These are phyloP conservation scores for Sander vitreus DNA, from an alignment of 2,113 vertebrate genomes.

Conservation along the genomic window DNA sequence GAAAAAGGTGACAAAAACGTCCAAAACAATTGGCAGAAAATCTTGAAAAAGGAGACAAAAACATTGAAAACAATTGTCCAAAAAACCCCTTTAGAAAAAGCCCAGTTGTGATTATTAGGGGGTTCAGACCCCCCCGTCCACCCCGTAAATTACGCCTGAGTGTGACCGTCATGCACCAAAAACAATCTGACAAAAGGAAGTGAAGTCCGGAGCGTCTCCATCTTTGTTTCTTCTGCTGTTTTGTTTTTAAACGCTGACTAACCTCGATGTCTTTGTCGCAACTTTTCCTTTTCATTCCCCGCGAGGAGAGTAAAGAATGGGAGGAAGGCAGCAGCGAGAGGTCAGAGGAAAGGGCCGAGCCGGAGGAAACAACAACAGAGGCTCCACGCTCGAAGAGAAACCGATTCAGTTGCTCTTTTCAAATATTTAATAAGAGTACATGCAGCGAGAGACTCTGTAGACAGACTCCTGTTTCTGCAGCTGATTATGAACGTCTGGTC, in stretches of 20 bases:
- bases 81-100: no score
- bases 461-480: not conserved
- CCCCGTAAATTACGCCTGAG: no score
- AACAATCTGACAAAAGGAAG: no score
- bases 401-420: not conserved
- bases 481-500: not conserved
- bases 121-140: no score
- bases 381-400: rapidly evolving
- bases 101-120: no score
- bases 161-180: no score
- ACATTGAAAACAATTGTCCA: no score
- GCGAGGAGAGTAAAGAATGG: conserved; percentile 22
- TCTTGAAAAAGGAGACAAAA: no score
- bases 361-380: not conserved
- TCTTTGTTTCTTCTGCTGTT: not conserved
- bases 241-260: no score
- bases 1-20: no score
- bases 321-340: conserved; percentile 50
- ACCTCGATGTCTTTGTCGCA: not conserved
- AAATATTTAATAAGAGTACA: not conserved
- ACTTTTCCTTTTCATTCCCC: conserved; percentile 26
- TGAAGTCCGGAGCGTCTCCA: rapidly evolving
- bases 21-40: no score
- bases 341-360: conserved; percentile 41
- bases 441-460: not conserved